phyloP scores from a whole-genome alignment of 2,113 vertebrate genomes.

The Megaptera novaeangliae region DNA sequence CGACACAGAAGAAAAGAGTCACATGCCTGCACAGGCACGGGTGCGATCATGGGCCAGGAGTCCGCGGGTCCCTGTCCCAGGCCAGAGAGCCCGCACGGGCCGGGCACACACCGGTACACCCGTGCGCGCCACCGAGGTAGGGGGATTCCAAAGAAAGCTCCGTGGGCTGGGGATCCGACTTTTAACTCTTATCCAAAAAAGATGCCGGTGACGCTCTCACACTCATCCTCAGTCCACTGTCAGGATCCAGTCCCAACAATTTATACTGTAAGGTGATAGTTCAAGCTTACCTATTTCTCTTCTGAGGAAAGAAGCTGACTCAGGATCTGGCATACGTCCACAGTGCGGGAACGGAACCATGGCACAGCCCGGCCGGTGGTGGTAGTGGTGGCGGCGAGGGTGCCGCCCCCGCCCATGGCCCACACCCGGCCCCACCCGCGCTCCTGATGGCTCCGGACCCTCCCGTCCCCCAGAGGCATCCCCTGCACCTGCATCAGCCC shows the following conservation, averaged over 20 bases:
- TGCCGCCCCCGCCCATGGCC: background rate
- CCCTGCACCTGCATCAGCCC: background rate
- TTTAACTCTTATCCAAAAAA: background rate
- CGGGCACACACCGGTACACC: no score
- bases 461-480: rapidly evolving
- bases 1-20: background rate
- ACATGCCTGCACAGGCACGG: background rate
- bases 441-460: background rate
- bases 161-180: background rate
- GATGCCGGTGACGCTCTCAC: background rate
- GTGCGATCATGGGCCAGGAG: no score
- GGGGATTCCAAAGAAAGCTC: background rate
- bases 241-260: background rate
- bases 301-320: background rate
- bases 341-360: no score
- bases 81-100: no score
- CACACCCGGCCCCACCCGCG: background rate
- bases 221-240: rapidly evolving
- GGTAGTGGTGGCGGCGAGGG: no score
- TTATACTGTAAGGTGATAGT: rapidly evolving
- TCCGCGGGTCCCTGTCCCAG: no score
- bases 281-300: background rate
- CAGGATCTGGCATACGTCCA: background rate
- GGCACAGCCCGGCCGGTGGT: no score
- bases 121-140: rapidly evolving